Evolutionary conservation across 2,888 invertebrate species (phyloP), one percentile per base, ranked within the genome.

Genomic region (Steinernema hermaphroditum): DNA sequence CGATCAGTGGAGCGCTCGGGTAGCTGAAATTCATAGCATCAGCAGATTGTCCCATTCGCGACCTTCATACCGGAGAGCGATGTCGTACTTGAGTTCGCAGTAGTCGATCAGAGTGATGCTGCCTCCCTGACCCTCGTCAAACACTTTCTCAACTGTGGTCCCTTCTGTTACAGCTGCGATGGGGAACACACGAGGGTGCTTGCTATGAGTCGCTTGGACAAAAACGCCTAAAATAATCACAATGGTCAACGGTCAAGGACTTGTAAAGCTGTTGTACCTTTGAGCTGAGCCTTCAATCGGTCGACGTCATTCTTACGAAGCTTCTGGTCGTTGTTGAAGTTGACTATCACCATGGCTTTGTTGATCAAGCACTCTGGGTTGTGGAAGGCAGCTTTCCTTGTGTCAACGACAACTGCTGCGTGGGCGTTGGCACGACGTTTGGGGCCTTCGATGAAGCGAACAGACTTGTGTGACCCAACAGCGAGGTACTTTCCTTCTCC

Each of bases 391-490:
- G 70, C 71, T 29, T 72, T 72, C 73, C 73, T 76, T 46, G 78
- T 77, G 43, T 76, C 74, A 27, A 77, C 73, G 27, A 77, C 74
- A 4, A 77, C 71, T n/a, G 69, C 77, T 9, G 69, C 72, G 50
- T 75, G 72, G 8, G 57, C 68, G 50, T 69, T 44, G 8, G 54
- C 73, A 29, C 74, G 74, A 9, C 77, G 77, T 8, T 44, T 29
- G 12, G 77, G 77, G 12, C 77, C 74, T 71, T 70, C 74, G 27
- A 76, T 54, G 22, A 57, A 46, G 32, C 77, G 77, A 27, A 74
- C 72, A n/a, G 69, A 69, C 41, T 77, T 77, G 41, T 77, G 76
- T 12, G 71, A 68, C 19, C 77, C 77, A 62, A 77, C 70, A 1
- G 73, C 76, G 32, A 77, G 49, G 46, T 72, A 77, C 57, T 74